Evolutionary conservation across 30 jellyfish, hydroid and myxozoan species (phyloP), one percentile per base, ranked within the genome.

Genomic region (Turritopsis rubra): DNA sequence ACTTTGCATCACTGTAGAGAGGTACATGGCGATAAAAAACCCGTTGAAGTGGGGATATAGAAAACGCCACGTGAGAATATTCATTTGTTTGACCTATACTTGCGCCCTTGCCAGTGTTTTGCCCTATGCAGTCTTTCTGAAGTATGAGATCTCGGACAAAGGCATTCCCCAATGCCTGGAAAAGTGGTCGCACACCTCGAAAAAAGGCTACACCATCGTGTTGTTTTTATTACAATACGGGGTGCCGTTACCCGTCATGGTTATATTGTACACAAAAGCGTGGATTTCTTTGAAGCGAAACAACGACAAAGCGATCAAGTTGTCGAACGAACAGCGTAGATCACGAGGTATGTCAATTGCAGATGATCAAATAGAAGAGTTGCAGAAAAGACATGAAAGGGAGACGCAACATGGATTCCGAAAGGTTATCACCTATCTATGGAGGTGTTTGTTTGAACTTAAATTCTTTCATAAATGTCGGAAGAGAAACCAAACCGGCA

Each of bases 161-260:
- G 77, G 77, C 77, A n/a, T 68, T 9, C 28, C 31, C 30, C 16
- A 8, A 9, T 68, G 77, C 30, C 9, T 0, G 28, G 77, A 68
- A 27, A 68, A 0, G 30, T 68, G 77, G 77, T 68, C 77, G 21
- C 16, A n/a, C 0, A 68, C 9, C 16, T 23, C 77, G 22, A 68
- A 8, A 7, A 68, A 68, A 68, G 21, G 31, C 28, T 68, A 68
- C 30, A 68, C 77, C 23, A 68, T 68, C 16, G 31, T 68, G 28
- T 68, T 68, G 77, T 68, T 68, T 68, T 68, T 68, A 68, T 27
- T 68, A n/a, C 77, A 68, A 19, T 68, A 68, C 19, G 77, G 77
- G 16, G 30, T 68, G 31, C 77, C 77, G 22, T 19, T 68, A 27
- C 77, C 77, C 19, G 31, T 68, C 28, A 68, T 68, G 77, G 8